Percentiles rank a stretch among this genome's conserved stretches.
Conservation (phyloP, 2,888 invertebrate species). For the Homarus gammarus region DNA sequence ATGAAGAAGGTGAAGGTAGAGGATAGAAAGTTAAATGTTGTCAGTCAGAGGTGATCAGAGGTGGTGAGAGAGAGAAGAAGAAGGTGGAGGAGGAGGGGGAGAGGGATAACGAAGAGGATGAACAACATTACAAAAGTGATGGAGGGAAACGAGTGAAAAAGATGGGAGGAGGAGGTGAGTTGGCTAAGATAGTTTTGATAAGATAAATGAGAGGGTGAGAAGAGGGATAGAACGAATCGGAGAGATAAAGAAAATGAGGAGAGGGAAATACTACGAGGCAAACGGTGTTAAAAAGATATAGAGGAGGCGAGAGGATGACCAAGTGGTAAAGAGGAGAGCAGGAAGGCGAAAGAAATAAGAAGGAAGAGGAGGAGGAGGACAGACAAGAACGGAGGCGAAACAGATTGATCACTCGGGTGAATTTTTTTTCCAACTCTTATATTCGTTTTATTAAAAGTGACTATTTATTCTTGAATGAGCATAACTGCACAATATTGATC, state of each 20-base stretch:
- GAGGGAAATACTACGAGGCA: neutral
- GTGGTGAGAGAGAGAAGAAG: neutral
- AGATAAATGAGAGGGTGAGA: neutral
- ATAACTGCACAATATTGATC: no score
- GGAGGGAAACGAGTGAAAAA: no score
- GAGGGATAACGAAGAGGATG: neutral
- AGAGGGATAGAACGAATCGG: neutral
- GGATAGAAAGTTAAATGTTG: neutral
- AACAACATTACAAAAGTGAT: neutral
- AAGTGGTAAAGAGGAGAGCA: constrained; percentile 7
- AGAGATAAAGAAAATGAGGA: neutral
- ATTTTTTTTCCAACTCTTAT: no score
- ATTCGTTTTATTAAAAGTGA: no score
- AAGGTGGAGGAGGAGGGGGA: neutral
- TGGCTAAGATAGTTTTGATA: neutral
- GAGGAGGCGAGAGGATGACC: constrained; percentile 24
- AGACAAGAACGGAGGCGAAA: neutral
- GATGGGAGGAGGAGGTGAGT: no score
- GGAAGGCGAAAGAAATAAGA: neutral
- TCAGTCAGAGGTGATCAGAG: no score
- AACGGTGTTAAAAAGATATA: neutral
- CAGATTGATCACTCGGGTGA: no score
- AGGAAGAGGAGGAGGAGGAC: no score
- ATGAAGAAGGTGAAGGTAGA: neutral
- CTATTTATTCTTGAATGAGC: no score